These are phyloP conservation scores for Gymnothorax javanicus DNA, from an alignment of 2,797 vertebrate species.

Conservation along the genomic window DNA sequence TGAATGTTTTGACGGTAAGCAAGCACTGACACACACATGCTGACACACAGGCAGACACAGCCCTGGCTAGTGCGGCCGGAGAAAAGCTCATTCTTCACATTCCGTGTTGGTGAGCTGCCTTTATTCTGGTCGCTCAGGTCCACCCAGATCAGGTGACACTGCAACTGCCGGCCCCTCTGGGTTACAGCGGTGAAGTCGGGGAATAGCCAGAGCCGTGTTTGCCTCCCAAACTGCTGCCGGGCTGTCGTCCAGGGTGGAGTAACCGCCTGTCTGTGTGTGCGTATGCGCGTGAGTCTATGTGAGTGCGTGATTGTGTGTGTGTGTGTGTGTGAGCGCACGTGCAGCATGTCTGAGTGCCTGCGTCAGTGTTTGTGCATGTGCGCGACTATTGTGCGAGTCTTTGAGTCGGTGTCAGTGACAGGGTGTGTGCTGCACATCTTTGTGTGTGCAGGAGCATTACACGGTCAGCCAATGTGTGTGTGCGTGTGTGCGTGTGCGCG, in stretches of 20 bases:
- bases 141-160: constrained; percentile 6
- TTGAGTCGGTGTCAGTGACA: too few species aligned
- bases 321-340: not conserved
- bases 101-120: constrained; percentile 28
- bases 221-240: not conserved
- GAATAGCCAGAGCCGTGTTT: not conserved
- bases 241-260: constrained; percentile 4
- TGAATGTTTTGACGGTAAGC: constrained; percentile 2
- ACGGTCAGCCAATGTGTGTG: too few species aligned
- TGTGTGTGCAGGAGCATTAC: too few species aligned
- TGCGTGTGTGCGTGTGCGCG: too few species aligned
- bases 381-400: too few species aligned
- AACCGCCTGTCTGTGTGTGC: not conserved
- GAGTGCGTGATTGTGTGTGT: too few species aligned
- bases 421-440: too few species aligned
- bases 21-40: not conserved
- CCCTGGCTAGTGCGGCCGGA: not conserved
- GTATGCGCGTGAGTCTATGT: too few species aligned
- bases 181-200: not conserved
- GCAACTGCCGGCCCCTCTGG: not conserved
- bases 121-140: constrained; percentile 17
- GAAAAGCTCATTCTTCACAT: constrained; percentile 45
- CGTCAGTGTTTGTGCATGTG: too few species aligned
- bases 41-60: not conserved
- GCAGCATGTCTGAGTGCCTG: not conserved